Evolutionary conservation across 2,113 vertebrate genomes (phyloP), one percentile per base, ranked within the genome.

Genomic region (Mastomys coucha): DNA sequence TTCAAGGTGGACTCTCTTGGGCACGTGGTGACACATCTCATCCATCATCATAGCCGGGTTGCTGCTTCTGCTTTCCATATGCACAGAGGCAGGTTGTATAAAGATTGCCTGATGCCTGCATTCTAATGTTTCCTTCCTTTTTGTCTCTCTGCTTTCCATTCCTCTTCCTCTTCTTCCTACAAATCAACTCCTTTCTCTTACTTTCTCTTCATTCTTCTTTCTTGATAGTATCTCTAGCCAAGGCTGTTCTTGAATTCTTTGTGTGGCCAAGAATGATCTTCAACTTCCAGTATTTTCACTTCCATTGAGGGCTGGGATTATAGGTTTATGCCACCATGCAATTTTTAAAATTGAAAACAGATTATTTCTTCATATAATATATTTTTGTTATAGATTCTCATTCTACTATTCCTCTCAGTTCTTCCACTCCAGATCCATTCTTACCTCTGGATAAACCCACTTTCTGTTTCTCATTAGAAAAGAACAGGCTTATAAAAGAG

Each of bases 1-100:
- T 56, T 33, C 58, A 22, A 0, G 0, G 45, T 49, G 13, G 65
- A 3, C 28, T 42, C 28, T 42, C 2, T 0, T 4, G 36, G 45
- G 0, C 2, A 1, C 42, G 19, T 58, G n/a, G 13, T 49, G 69
- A 42, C 39, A 53, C 1, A 33, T 0, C 5, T 72, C 20, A 1
- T 1, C 6, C 3, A 7, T 72, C 72, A 78, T 73, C 33, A 58
- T 24, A 51, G 1, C 75, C 7, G 22, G 26, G 4, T 22, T 42
- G 2, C n/a, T 0, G 24, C 58, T 20, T 45, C 58, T 16, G 5
- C 6, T 91, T 91, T 78, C 7, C 45, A 20, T 36, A 39, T 78
- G 58, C 20, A 56, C 72, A 51, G 72, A 67, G 53, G n/a, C n/a
- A 73, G 81, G 22, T 20, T 60, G 9, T 42, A 1, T 60, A 60